phyloP scores from a whole-genome alignment of 1,140 invertebrate genomes.

The Diorhabda sublineata region DNA sequence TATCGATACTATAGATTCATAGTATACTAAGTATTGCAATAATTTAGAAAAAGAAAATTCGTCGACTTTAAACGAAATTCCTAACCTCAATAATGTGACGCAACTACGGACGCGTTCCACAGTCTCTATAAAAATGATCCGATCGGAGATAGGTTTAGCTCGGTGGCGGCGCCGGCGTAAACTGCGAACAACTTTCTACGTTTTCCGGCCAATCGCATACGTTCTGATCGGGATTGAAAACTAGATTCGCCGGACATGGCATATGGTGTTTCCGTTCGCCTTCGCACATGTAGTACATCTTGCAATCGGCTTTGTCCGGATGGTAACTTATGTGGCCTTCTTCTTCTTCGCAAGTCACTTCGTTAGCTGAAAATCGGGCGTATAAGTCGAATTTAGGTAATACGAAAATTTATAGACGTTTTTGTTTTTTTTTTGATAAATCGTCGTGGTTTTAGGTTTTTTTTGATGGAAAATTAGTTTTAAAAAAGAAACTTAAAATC shows the following conservation, averaged over 20 bases:
- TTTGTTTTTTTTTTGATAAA: too few species aligned
- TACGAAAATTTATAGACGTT: too few species aligned
- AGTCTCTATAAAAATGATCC: too few species aligned
- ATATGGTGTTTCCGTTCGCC: constrained; percentile 93
- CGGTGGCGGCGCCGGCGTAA: constrained; percentile 69
- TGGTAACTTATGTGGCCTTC: constrained; percentile 93
- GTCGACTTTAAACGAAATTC: too few species aligned
- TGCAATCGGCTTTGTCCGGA: constrained; percentile 84
- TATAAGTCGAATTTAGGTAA: constrained; percentile 2
- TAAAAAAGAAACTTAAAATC: too few species aligned
- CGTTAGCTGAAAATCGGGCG: constrained; percentile 62
- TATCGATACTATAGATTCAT: too few species aligned
- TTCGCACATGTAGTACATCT: constrained; percentile 94
- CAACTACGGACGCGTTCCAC: too few species aligned
- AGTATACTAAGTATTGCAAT: too few species aligned
- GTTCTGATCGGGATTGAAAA: constrained; percentile 90
- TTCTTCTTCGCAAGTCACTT: constrained; percentile 86
- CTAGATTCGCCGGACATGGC: constrained; percentile 92
- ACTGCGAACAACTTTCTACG: constrained; percentile 80
- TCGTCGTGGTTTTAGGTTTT: too few species aligned
- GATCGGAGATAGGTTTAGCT: constrained; percentile 1
- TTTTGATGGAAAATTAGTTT: too few species aligned
- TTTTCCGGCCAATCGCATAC: constrained; percentile 96
- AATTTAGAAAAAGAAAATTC: too few species aligned
- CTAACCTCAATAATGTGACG: too few species aligned